A percentile compares a stretch with the other conserved stretches of the same genome.
phyloP scores from a whole-genome alignment of 2,888 invertebrate genomes.

The Fragum sueziense region DNA sequence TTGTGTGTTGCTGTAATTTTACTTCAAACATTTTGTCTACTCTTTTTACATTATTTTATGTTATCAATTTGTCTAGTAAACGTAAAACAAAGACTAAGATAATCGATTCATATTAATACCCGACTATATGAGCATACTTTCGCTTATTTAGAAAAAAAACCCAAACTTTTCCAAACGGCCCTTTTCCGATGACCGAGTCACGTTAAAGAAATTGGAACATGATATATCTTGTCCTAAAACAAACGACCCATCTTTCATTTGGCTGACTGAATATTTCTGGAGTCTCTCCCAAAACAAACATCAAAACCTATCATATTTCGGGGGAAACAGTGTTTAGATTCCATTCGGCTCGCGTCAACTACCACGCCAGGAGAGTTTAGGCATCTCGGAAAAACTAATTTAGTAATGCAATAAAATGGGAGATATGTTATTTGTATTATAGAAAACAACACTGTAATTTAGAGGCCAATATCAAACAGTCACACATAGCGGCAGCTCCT shows the following conservation, averaged over 20 bases:
- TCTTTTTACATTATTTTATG: too few relatives aligned
- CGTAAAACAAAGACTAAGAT: too few relatives aligned
- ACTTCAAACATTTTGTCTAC: too few relatives aligned
- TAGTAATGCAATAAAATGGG: conserved; percentile 22
- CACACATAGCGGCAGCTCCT: conserved; percentile 5
- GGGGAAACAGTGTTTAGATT: conserved; percentile 15
- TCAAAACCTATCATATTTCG: conserved; percentile 11
- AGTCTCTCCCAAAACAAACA: conserved; percentile 9
- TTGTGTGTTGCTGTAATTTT: too few relatives aligned
- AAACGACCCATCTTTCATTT: conserved; percentile 12
- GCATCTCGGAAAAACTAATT: conserved; percentile 18
- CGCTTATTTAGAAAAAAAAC: too few relatives aligned
- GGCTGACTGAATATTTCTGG: conserved; percentile 7
- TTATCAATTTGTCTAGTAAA: too few relatives aligned
- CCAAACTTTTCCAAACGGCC: too few relatives aligned
- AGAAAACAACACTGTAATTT: conserved; percentile 15
- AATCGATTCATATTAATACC: too few relatives aligned
- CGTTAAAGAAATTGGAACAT: conserved; percentile 9
- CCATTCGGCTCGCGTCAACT: conserved; percentile 12
- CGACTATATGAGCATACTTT: too few relatives aligned
- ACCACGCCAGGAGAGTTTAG: conserved; percentile 1
- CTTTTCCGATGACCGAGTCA: too few relatives aligned
- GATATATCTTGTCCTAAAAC: conserved; percentile 10
- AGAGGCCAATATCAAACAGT: conserved; percentile 4
- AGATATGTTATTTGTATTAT: conserved; percentile 22